Base-by-base conservation (phyloP, 2,888 invertebrate genomes). In the Chymomyza procnemis region DNA sequence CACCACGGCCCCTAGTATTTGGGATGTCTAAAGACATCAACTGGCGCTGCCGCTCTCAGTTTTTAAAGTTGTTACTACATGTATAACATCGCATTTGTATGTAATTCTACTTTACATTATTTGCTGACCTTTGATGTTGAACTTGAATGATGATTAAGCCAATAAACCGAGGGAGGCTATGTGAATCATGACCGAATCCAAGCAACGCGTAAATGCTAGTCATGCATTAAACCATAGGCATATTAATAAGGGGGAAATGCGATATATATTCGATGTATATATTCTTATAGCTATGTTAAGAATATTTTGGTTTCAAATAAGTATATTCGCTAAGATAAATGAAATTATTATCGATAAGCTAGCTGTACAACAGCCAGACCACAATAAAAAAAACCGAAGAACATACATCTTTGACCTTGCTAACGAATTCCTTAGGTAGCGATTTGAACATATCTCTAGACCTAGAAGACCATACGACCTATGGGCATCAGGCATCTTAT, bases 81-180 rank as follows among this genome's bases (percentile, higher is more conserved):
- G n/a, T 16, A 12, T 4, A 61, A 3, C 48, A 12, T 54, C 21
- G 14, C 34, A 12, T 57, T 84, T 70, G 71, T 67, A 70, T 83
- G 69, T 69, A 60, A 62, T 80, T 63, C 64, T 62, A 68, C 68
- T 63, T 71, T 63, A 56, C 55, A 55, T 22, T 56, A 61, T 74
- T 75, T 61, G 66, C 18, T 66, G 80, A 81, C 80, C 88, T 80
- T 62, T 87, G 61, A 56, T 54, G 62, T 64, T 83, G 84, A 85
- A 83, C 88, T 85, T 83, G 88, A 67, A 75, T 80, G 80, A 80
- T 80, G 86, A 73, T 75, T 73, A 73, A 73, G 61, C 78, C 86
- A 87, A 63, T 56, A 67, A 67, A 69, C 60, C 50, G 69, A 19
- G 34, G 34, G 9, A 16, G 52, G 26, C 46, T 56, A 69, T 34